Conservation (phyloP, 2,888 invertebrate genomes). For the Philaethria dido region DNA sequence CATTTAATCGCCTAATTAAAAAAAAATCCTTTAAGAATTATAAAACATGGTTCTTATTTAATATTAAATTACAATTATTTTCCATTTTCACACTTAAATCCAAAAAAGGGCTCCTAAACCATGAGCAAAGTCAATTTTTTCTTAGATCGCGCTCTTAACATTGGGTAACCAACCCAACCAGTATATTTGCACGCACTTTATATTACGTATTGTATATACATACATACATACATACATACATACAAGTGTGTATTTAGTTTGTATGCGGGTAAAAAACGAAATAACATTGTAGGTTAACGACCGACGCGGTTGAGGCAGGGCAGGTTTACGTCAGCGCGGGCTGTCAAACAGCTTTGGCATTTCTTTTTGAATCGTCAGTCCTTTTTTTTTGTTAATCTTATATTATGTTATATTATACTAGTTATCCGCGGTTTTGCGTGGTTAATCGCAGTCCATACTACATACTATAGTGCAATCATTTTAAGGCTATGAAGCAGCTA, state of each 20-base stretch:
- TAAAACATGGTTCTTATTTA: no score
- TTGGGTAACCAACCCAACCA: slow-evolving; percentile 3
- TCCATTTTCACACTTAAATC: no score
- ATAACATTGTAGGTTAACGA: slow-evolving; percentile 74
- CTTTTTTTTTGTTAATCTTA: slow-evolving; percentile 44
- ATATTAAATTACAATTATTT: no score
- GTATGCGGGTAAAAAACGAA: slow-evolving; percentile 81
- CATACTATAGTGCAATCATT: no score
- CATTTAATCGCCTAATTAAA: no score
- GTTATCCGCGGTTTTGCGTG: no score
- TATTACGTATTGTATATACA: slow-evolving; percentile 50
- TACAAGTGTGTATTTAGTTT: slow-evolving; percentile 61
- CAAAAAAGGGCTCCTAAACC: no score
- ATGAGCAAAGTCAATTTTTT: no score
- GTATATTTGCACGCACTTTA: slow-evolving; percentile 8
- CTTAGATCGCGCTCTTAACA: neutral
- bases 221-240: slow-evolving; percentile 50
- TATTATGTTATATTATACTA: slow-evolving; percentile 24
- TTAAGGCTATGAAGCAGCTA: no score
- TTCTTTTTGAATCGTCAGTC: slow-evolving; percentile 78
- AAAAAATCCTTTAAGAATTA: no score
- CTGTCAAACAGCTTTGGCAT: slow-evolving; percentile 81
- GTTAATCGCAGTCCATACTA: no score
- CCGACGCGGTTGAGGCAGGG: slow-evolving; percentile 76
- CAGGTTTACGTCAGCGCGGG: slow-evolving; percentile 64